Base-by-base conservation (phyloP, 2,888 invertebrate genomes). In the Pedicia rivosa region DNA sequence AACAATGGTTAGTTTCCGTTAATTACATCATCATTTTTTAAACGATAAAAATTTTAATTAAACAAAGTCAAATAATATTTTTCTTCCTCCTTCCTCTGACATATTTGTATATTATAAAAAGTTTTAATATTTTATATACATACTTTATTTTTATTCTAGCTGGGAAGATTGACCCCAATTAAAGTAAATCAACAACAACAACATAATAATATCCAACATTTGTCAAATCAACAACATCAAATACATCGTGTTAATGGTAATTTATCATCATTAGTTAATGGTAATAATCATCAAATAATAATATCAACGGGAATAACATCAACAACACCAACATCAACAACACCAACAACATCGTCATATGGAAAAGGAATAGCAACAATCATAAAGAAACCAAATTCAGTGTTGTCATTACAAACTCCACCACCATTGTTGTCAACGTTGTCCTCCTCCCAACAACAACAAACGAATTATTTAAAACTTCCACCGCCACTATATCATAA, bases 141-240 rank as follows among this genome's bases (percentile, higher is more conserved):
- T 24, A 8, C 12, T 20, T 20, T 32, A 15, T 13, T 33, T 20
- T 32, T 19, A 19, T 32, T 32, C 13, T 10, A 33, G 32, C 43
- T 44, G 28, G 46, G 43, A 39, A 44, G 44, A 27, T 33, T 45
- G 33, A 39, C 40, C 6, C 25, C 39, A 38, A 29, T 37, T 28
- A 42, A 27, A 19, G 40, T 25, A 31, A 37, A 31, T 17, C 31
- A 22, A 10, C 30, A 37, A 26, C 29, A 36, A 24, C 16, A 24
- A 10, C 29, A 36, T 24, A 37, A 14, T 16, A 28, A 17, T 16
- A 19, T 14, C 17, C 34, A 38, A 31, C 35, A 53, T 24, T 53
- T 54, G 35, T 50, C 51, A 39, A 54, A 54, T 38, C 50, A 54
- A 30, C 29, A 30, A 8, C 40, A 33, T 14, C 33, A 22, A 14